Conservation (phyloP, 2,113 vertebrate genomes). For the Labeo rohita region DNA sequence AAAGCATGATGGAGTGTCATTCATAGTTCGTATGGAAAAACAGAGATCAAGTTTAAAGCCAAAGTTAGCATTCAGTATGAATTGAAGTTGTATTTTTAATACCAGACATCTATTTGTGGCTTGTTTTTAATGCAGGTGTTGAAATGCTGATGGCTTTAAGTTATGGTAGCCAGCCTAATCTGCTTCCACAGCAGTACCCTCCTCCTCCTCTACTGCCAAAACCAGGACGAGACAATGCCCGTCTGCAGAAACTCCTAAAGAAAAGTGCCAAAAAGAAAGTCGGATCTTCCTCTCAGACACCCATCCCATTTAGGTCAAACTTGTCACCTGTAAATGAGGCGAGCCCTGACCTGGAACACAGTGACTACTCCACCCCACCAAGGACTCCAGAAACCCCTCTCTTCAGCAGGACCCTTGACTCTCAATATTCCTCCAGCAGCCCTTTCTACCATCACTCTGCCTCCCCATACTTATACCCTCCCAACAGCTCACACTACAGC, state of each 20-base stretch:
- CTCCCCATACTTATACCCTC: conserved; percentile 70
- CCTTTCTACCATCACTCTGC: conserved; percentile 45
- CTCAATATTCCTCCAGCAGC: conserved; percentile 61
- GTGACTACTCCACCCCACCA: conserved; percentile 66
- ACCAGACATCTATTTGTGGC: conserved; percentile 27
- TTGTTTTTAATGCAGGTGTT: conserved; percentile 70
- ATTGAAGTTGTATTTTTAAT: neutral
- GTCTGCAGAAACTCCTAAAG: conserved; percentile 87
- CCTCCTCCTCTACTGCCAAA: conserved; percentile 89
- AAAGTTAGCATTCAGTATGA: neutral
- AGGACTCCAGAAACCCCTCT: conserved; percentile 58
- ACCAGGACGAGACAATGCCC: conserved; percentile 85
- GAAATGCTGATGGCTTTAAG: conserved; percentile 82
- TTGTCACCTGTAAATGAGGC: conserved; percentile 91
- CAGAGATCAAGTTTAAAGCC: neutral
- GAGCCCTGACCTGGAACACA: conserved; percentile 82
- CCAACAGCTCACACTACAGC: conserved; percentile 52
- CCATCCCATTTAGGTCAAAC: conserved; percentile 80
- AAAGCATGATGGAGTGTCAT: neutral
- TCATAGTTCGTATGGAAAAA: neutral
- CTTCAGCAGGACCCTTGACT: conserved; percentile 24
- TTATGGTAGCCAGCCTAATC: conserved; percentile 66
- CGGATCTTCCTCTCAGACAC: conserved; percentile 63
- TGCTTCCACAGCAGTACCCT: conserved; percentile 69
- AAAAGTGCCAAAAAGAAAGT: conserved; percentile 81